Conservation (phyloP, 2,888 invertebrate species). For the Labia minor region DNA sequence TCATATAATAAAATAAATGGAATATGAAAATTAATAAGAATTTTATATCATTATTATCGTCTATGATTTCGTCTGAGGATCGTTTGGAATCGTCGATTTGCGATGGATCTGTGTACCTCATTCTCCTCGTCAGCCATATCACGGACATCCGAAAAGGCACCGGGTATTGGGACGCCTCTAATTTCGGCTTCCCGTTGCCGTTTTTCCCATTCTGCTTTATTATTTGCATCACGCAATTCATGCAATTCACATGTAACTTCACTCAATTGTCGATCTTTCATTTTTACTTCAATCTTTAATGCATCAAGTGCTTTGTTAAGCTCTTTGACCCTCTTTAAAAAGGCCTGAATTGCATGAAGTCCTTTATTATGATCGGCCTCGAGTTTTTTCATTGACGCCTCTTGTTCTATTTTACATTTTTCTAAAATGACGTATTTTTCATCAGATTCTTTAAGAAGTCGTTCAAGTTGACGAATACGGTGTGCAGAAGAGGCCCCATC, state of each 20-base stretch:
- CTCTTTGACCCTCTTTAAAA: slow-evolving; percentile 45
- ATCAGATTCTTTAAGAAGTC: background rate
- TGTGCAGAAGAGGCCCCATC: background rate
- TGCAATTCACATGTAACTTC: slow-evolving; percentile 26
- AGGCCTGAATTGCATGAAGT: slow-evolving; percentile 46
- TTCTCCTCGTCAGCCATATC: slow-evolving; percentile 31
- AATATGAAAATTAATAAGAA: too few species aligned
- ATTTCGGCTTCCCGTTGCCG: slow-evolving; percentile 21
- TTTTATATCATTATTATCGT: too few species aligned
- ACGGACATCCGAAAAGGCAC: slow-evolving; percentile 25
- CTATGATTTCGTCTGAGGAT: too few species aligned
- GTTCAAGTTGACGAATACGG: background rate
- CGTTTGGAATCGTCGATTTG: too few species aligned
- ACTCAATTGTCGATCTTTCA: slow-evolving; percentile 33
- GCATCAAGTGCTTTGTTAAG: slow-evolving; percentile 37
- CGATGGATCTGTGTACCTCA: slow-evolving; percentile 27
- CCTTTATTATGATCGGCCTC: slow-evolving; percentile 46
- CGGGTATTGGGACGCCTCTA: slow-evolving; percentile 17
- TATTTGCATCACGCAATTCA: slow-evolving; percentile 27
- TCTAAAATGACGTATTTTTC: background rate
- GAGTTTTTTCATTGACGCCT: slow-evolving; percentile 36
- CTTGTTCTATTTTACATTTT: background rate
- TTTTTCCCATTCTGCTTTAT: slow-evolving; percentile 30
- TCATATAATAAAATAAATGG: too few species aligned
- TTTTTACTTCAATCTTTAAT: slow-evolving; percentile 31